Evolutionary conservation across 2,113 vertebrate genomes (phyloP), one percentile per base, ranked within the genome.

Genomic region (Monopterus albus): DNA sequence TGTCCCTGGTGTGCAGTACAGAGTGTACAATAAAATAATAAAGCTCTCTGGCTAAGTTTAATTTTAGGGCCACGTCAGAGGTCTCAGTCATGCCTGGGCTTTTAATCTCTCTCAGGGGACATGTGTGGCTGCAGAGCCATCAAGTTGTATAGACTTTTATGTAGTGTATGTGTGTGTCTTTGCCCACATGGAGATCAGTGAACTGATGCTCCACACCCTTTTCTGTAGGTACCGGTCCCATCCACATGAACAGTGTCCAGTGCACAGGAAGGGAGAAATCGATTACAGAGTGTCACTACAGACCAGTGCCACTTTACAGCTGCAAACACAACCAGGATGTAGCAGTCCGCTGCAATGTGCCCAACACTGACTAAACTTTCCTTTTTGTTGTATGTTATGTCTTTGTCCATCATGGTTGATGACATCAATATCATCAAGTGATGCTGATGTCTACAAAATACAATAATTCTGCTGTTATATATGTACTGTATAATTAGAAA

Each of bases 221-320:
- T 62, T 42, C 73, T 58, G 9, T 62, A 99, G 98, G 97, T 31
- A 90, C 96, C 11, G 98, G 97, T 7, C 96, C 93, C 62, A 96
- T 99, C 86, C 97, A 98, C 84, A 92, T 98, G 94, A 96, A 96
- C 17, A 91, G 93, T 3, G 96, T 99, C 25, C 92, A 62, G 64
- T 99, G 98, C 81, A 91, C 78, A 0, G 97, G 97, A 7, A 87
- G 82, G 0, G 98, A 99, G 90, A 88, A 0, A 21, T 94, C 94
- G 3, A 83, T 99, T 53, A 82, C 88, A 0, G 94, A 97, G 53
- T 99, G 98, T 67, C 78, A 7, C 13, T 93, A 92, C 85, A 93
- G 87, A 75, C 86, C 90, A 0, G 95, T 95, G 0, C 76, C 91
- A 0, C 91, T 75, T 35, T 93, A 89, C 0, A 93, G 89, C 12